Percentiles rank a stretch among this genome's conserved stretches.
Evolutionary conservation across 2,797 vertebrate genomes (phyloP).

Genomic region (Notolabrus celidotus): DNA sequence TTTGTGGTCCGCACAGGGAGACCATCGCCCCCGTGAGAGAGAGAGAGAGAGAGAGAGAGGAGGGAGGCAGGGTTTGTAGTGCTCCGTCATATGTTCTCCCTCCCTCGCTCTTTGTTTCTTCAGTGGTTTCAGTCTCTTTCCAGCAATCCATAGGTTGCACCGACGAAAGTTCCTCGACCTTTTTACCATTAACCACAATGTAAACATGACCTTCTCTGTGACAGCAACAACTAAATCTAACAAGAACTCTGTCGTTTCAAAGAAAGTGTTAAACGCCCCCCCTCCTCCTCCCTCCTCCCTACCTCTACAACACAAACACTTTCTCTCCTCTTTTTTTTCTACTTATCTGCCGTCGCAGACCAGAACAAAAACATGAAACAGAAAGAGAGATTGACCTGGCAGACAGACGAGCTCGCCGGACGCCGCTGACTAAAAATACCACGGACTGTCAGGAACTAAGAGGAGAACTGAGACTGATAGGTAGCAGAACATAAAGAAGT

Average conservation of each 20-base stretch:
- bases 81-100: conserved; percentile 44
- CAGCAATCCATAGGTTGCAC: conserved; percentile 99
- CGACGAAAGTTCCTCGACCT: conserved; percentile 71
- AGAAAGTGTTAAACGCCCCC: conserved; percentile 62
- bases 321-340: conserved; percentile 39
- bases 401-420: conserved; percentile 60
- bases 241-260: conserved; percentile 65
- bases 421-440: conserved; percentile 74
- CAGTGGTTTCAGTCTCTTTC: conserved; percentile 52
- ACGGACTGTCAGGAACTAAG: conserved; percentile 64
- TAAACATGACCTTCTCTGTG: conserved; percentile 76
- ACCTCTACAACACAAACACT: conserved; percentile 41
- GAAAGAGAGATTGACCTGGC: conserved; percentile 71
- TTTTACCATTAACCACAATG: conserved; percentile 73
- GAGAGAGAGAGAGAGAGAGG: conserved; percentile 17
- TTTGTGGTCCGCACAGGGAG: conserved; percentile 40
- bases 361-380: conserved; percentile 75
- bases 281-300: not conserved
- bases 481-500: conserved; percentile 60
- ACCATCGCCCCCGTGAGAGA: conserved; percentile 25
- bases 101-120: conserved; percentile 23
- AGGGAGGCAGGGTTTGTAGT: conserved; percentile 28
- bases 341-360: conserved; percentile 64
- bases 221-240: conserved; percentile 78
- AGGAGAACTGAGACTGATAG: conserved; percentile 67